Conservation (phyloP, 37 sponge, comb jelly and placozoan genomes). For the Geodia barretti region DNA sequence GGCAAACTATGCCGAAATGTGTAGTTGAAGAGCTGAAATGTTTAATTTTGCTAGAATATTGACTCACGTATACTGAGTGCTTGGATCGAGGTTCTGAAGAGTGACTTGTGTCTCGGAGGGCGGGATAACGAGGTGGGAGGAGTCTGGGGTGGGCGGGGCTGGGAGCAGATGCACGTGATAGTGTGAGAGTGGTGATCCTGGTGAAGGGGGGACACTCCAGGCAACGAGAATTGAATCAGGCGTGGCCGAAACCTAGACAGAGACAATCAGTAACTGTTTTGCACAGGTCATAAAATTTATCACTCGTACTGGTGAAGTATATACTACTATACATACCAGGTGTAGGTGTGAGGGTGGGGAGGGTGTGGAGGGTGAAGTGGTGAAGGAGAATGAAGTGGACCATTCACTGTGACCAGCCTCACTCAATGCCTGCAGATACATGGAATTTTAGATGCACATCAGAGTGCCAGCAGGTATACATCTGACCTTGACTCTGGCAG, state of each 20-base stretch:
- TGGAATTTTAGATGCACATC: too few species aligned
- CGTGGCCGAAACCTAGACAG: constrained; percentile 21
- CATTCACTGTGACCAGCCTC: constrained; percentile 53
- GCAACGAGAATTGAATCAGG: constrained; percentile 36
- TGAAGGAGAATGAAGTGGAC: constrained; percentile 27
- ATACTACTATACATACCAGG: constrained; percentile 6
- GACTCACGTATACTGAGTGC: constrained; percentile 58
- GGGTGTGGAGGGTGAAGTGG: constrained; percentile 58
- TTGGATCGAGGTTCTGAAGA: constrained; percentile 32
- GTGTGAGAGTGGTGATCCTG: constrained; percentile 53
- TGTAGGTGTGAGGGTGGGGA: constrained; percentile 35
- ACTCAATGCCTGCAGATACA: constrained; percentile 56
- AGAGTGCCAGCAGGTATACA: too few species aligned
- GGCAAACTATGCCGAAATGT: neutral
- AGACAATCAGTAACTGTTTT: neutral
- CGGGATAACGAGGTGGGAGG: neutral
- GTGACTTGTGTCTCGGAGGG: constrained; percentile 39
- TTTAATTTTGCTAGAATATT: neutral
- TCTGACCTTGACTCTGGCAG: constrained; percentile 43
- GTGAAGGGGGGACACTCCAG: constrained; percentile 39
- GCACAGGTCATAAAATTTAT: neutral
- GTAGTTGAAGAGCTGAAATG: neutral
- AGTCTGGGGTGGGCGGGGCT: neutral
- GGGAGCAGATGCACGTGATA: constrained; percentile 56
- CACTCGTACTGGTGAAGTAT: neutral